phyloP scores from a whole-genome alignment of 2,113 vertebrate species.

The Bucco capensis region DNA sequence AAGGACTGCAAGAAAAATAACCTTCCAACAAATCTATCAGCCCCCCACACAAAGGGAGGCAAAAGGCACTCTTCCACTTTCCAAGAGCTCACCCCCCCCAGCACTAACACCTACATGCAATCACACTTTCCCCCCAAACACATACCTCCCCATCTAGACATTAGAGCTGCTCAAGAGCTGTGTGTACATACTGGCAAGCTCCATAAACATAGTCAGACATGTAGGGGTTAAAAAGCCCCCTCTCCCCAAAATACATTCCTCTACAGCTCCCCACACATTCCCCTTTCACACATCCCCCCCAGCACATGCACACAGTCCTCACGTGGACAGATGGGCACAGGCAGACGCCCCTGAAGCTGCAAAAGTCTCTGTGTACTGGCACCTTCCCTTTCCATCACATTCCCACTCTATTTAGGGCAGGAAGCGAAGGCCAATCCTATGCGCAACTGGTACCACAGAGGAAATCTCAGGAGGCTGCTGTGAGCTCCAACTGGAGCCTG shows the following conservation, averaged over 20 bases:
- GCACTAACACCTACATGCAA: background rate
- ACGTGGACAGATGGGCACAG: background rate
- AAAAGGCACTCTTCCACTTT: background rate
- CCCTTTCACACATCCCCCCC: background rate
- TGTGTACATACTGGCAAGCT: background rate
- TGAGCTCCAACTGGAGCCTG: slow-evolving; percentile 14
- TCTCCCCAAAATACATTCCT: background rate
- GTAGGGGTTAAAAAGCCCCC: background rate
- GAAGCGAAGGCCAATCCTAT: background rate
- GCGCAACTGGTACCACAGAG: background rate
- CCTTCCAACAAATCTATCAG: slow-evolving; percentile 16
- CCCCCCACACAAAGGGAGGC: background rate
- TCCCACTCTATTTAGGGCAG: slow-evolving; percentile 22
- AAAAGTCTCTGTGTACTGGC: background rate
- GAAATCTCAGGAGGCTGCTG: slow-evolving; percentile 5
- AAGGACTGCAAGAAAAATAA: background rate
- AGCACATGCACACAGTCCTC: background rate
- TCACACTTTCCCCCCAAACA: background rate
- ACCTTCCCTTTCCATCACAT: background rate
- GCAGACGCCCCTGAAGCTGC: background rate
- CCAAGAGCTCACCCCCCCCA: accelerated
- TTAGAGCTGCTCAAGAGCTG: background rate
- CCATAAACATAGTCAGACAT: background rate
- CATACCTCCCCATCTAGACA: background rate
- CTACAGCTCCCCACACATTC: background rate